These are phyloP conservation scores for Argyra leucocephala DNA, from an alignment of 2,888 invertebrate genomes.

Conservation along the genomic window DNA sequence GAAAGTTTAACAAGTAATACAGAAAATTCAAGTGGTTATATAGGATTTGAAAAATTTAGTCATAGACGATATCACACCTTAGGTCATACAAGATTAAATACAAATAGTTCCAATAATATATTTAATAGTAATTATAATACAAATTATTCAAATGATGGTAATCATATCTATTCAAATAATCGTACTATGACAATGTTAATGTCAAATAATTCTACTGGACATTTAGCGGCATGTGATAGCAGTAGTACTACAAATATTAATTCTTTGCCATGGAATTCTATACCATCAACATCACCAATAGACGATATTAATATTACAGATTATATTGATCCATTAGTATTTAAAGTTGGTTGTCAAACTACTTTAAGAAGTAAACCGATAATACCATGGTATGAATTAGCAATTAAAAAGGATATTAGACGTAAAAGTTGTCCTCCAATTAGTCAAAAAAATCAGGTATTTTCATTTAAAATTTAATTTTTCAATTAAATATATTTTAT, in stretches of 20 bases:
- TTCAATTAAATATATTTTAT: background rate
- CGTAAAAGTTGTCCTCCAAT: constrained; percentile 75
- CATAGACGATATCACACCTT: constrained; percentile 40
- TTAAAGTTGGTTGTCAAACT: constrained; percentile 59
- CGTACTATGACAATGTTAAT: constrained; percentile 22
- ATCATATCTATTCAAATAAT: constrained; percentile 16
- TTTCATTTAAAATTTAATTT: background rate
- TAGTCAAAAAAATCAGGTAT: constrained; percentile 12
- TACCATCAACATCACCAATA: background rate
- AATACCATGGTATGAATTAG: constrained; percentile 83
- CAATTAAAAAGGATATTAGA: constrained; percentile 60
- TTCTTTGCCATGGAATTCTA: background rate
- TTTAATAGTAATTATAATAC: constrained; percentile 31
- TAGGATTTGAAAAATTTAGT: constrained; percentile 33
- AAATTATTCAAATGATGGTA: constrained; percentile 20
- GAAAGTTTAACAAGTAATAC: constrained; percentile 11
- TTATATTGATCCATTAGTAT: constrained; percentile 48
- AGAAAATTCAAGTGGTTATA: constrained; percentile 29
- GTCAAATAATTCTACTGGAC: constrained; percentile 35
- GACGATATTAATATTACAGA: constrained; percentile 27
- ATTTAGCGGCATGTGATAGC: constrained; percentile 31
- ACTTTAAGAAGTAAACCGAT: constrained; percentile 57
- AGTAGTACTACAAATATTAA: constrained; percentile 1
- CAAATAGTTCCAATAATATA: constrained; percentile 37
- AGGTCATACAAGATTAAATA: constrained; percentile 41